A percentile compares a stretch with the other conserved stretches of the same genome.
These are phyloP conservation scores for Trichechus manatus DNA, from an alignment of 2,113 vertebrate genomes.

Conservation along the genomic window DNA sequence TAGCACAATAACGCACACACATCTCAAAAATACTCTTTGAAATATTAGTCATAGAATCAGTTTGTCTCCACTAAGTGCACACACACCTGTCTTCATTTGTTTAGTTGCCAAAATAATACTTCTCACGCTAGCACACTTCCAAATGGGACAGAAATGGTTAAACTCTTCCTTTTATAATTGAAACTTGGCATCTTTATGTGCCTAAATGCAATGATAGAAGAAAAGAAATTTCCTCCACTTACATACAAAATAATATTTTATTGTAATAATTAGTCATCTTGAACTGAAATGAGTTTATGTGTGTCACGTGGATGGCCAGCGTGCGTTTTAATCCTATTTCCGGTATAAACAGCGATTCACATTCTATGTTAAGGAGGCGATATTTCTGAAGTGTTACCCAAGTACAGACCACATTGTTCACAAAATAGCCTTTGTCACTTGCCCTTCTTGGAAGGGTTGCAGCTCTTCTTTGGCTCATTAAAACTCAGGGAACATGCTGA, in stretches of 20 bases:
- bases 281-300: conserved; percentile 55
- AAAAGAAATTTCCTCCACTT: conserved; percentile 70
- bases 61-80: neutral
- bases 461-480: conserved; percentile 74
- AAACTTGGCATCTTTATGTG: conserved; percentile 62
- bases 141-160: conserved; percentile 64
- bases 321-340: conserved; percentile 61
- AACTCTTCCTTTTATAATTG: conserved; percentile 71
- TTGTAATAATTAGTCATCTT: conserved; percentile 58
- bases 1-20: conserved; percentile 32
- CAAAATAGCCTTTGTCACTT: neutral
- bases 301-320: conserved; percentile 4
- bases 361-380: conserved; percentile 60
- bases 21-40: conserved; percentile 60
- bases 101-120: conserved; percentile 62
- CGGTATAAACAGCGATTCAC: conserved; percentile 32
- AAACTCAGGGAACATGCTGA: conserved; percentile 57
- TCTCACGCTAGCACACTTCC: conserved; percentile 39
- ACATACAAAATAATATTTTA: conserved; percentile 61
- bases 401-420: conserved; percentile 46
- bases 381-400: conserved; percentile 41
- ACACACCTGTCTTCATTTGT: conserved; percentile 49
- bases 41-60: conserved; percentile 50
- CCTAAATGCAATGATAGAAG: conserved; percentile 67
- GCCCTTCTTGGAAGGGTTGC: conserved; percentile 61